Evolutionary conservation across 2,113 vertebrate species (phyloP), one percentile per base, ranked within the genome.

Genomic region (Piaya cayana): DNA sequence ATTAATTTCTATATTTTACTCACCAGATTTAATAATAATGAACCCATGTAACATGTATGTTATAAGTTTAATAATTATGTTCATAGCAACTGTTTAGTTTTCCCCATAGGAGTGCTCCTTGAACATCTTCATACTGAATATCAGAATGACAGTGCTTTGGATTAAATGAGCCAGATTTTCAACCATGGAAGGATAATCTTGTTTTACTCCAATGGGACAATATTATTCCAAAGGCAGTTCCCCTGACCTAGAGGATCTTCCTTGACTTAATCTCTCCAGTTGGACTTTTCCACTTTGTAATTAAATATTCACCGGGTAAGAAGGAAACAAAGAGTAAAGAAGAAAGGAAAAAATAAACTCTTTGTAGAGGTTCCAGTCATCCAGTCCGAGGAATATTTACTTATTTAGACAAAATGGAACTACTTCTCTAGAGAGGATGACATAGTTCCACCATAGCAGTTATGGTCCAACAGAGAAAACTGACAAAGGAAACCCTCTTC

Each of bases 331-430:
- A 93, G 52, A 81, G 64, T 93, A 77, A 95, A 91, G 78, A 55
- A 82, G 60, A 69, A 68, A 45, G 84, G 15, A 39, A 93, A 96
- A 97, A 93, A 64, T 55, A 93, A 93, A 32, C 18, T 11, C 26
- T 93, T 91, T 96, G 68, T 97, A 86, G 68, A 83, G 6, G 60
- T 93, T 93, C 91, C 96, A 97, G 79, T 88, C 68, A 60, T 86
- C 64, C 39, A 8, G 30, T 86, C 92, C 94, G 94, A 84, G 82
- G 64, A 94, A 92, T 92, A 94, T 86, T 94, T 92, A 92, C 83
- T 88, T 94, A 88, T 93, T 81, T 68, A 81, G 52, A 30, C 47
- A 70, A 94, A 95, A 37, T 93, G 79, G 88, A 96, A 95, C 82
- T 81, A 45, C 56, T 88, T 92, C 75, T 42, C 64, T 86, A 69